A percentile compares a stretch with the other conserved stretches of the same genome.
phyloP scores from a whole-genome alignment of 2,888 invertebrate species.

The Drosophila tanythrix region DNA sequence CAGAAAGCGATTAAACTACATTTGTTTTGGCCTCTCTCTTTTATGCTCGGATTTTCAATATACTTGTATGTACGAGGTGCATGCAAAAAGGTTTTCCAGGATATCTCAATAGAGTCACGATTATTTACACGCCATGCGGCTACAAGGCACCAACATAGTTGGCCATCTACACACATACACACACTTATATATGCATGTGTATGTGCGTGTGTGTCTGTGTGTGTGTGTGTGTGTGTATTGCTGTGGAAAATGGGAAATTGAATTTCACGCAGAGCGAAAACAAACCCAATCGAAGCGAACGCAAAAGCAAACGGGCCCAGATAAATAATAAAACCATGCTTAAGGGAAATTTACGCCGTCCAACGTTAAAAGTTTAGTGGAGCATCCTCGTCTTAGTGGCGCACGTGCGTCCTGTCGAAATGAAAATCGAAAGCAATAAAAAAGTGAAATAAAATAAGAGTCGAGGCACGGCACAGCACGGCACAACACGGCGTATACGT shows the following conservation, averaged over 20 bases:
- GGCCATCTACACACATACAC: conserved; percentile 3
- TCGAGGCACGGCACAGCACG: conserved; percentile 3
- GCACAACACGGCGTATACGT: conserved; percentile 61
- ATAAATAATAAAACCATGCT: conserved; percentile 76
- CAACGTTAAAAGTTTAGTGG: conserved; percentile 67
- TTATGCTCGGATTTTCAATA: conserved; percentile 35
- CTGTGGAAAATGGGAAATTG: conserved; percentile 75
- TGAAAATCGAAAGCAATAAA: conserved; percentile 83
- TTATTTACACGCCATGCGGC: conserved; percentile 57
- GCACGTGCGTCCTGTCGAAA: conserved; percentile 78
- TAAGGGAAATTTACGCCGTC: conserved; percentile 74
- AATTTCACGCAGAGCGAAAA: conserved; percentile 76
- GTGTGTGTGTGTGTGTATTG: conserved; percentile 32
- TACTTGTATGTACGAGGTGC: conserved; percentile 24
- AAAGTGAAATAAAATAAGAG: conserved; percentile 56
- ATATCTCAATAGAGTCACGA: conserved; percentile 64
- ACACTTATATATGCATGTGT: neutral
- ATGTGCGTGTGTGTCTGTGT: too few species aligned
- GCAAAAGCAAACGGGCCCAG: conserved; percentile 20
- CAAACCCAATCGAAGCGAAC: conserved; percentile 61
- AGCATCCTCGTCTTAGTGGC: conserved; percentile 54
- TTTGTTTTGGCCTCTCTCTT: conserved; percentile 50
- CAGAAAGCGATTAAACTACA: conserved; percentile 82
- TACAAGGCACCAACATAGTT: conserved; percentile 32
- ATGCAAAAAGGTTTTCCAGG: conserved; percentile 59